Percentiles rank a stretch among this genome's conserved stretches.
These are phyloP conservation scores for Drosophila bocki DNA, from an alignment of 1,140 invertebrate genomes.

Conservation along the genomic window DNA sequence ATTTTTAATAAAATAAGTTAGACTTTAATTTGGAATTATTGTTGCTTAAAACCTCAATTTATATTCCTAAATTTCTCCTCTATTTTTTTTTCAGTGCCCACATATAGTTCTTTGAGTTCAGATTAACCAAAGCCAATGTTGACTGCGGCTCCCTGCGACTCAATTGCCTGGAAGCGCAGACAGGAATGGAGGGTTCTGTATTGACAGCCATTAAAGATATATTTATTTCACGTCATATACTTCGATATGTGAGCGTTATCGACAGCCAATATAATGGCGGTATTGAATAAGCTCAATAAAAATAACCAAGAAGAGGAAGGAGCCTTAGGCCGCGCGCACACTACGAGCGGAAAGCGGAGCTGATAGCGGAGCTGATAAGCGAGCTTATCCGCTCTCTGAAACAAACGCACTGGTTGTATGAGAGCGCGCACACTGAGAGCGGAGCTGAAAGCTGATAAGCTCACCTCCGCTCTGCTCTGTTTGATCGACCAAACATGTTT, in stretches of 20 bases:
- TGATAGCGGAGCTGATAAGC: too few relatives aligned
- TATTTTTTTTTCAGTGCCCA: background rate
- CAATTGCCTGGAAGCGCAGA: slow-evolving; percentile 37
- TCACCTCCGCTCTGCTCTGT: too few relatives aligned
- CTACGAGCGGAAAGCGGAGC: too few relatives aligned
- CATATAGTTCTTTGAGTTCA: slow-evolving; percentile 21
- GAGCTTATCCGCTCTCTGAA: too few relatives aligned
- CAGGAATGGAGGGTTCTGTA: slow-evolving; percentile 6
- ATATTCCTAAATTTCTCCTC: too few relatives aligned
- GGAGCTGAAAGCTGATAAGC: too few relatives aligned
- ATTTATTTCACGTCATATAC: slow-evolving; percentile 41
- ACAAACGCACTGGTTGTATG: too few relatives aligned
- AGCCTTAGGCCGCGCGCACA: too few relatives aligned
- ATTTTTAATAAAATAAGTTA: too few relatives aligned
- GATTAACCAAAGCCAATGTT: slow-evolving; percentile 24
- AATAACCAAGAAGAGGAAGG: background rate
- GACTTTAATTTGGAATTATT: fast-evolving
- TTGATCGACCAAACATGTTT: too few relatives aligned
- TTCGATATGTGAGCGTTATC: slow-evolving; percentile 43
- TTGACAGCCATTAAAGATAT: slow-evolving; percentile 42
- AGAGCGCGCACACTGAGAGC: too few relatives aligned
- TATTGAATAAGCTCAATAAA: slow-evolving; percentile 9
- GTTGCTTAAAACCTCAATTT: background rate
- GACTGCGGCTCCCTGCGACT: slow-evolving; percentile 1
- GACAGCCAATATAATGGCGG: slow-evolving; percentile 19